Evolutionary conservation across 2,113 vertebrate genomes (phyloP).

Genomic region (Copsychus sechellarum): DNA sequence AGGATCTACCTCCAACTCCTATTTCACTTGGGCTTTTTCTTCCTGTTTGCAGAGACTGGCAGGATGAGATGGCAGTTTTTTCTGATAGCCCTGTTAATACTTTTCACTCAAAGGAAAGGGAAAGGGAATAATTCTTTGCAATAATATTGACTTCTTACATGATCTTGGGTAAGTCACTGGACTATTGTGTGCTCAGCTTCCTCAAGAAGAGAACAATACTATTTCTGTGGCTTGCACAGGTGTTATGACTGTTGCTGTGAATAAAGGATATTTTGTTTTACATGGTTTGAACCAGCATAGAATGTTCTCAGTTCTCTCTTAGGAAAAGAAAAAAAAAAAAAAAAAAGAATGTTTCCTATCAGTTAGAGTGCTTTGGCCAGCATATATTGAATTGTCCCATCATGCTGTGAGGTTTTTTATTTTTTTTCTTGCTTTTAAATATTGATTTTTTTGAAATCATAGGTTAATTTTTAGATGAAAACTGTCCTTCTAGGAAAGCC

Average conservation of each 20-base stretch:
- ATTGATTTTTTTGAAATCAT: not conserved
- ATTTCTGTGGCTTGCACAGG: conserved; percentile 22
- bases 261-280: conserved; percentile 40
- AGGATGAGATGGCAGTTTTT: not conserved
- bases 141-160: conserved; percentile 13
- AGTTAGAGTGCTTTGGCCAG: not conserved
- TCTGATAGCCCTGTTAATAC: not conserved
- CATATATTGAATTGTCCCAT: not conserved
- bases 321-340: not conserved
- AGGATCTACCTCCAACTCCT: not conserved
- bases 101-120: conserved; percentile 13
- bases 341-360: not conserved
- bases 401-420: not conserved
- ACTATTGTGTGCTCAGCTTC: conserved; percentile 9
- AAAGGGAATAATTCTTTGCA: conserved; percentile 19
- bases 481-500: not conserved
- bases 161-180: not conserved
- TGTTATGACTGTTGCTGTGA: not conserved
- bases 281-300: not conserved
- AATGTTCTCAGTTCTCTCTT: not conserved
- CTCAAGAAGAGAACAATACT: conserved; percentile 29
- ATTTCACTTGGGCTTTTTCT: not conserved
- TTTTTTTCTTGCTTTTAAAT: not conserved
- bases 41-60: not conserved
- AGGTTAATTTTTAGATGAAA: not conserved